A percentile compares a stretch with the other conserved stretches of the same genome.
These are phyloP conservation scores for Augiades crinisus DNA, from an alignment of 2,888 invertebrate species.

Conservation along the genomic window DNA sequence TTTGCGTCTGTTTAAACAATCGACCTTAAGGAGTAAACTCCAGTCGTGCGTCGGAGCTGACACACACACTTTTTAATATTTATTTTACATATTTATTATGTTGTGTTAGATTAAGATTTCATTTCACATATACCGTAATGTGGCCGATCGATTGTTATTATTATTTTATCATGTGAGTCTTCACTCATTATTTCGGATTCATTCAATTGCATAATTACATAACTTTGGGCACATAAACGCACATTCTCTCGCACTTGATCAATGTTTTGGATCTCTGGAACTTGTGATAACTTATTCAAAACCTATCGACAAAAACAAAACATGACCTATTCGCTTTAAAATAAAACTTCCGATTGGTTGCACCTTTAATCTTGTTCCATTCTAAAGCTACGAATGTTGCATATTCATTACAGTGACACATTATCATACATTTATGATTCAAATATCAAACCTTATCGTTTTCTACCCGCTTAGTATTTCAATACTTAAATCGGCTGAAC, in stretches of 20 bases:
- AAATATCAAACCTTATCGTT: too few relatives aligned
- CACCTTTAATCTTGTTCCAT: neutral
- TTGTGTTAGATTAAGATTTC: slow-evolving; percentile 34
- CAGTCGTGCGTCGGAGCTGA: too few relatives aligned
- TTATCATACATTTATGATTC: too few relatives aligned
- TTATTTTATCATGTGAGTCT: slow-evolving; percentile 57
- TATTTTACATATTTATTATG: slow-evolving; percentile 26
- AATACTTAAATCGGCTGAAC: too few relatives aligned
- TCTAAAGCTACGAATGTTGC: slow-evolving; percentile 2
- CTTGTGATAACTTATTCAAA: neutral
- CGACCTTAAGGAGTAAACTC: too few relatives aligned
- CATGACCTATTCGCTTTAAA: neutral
- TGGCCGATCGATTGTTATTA: slow-evolving; percentile 44
- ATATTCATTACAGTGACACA: neutral
- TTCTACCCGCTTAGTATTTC: too few relatives aligned
- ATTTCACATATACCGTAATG: slow-evolving; percentile 36
- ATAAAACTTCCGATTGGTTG: slow-evolving; percentile 8
- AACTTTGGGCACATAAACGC: neutral
- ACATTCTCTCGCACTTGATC: slow-evolving; percentile 10
- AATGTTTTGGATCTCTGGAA: neutral
- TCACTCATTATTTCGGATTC: slow-evolving; percentile 61
- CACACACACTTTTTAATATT: slow-evolving; percentile 18
- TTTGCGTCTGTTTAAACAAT: too few relatives aligned
- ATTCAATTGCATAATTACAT: neutral
- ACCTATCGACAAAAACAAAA: neutral